Evolutionary conservation across 2,797 vertebrate species (phyloP).

Genomic region (Chaenodraco wilsoni): DNA sequence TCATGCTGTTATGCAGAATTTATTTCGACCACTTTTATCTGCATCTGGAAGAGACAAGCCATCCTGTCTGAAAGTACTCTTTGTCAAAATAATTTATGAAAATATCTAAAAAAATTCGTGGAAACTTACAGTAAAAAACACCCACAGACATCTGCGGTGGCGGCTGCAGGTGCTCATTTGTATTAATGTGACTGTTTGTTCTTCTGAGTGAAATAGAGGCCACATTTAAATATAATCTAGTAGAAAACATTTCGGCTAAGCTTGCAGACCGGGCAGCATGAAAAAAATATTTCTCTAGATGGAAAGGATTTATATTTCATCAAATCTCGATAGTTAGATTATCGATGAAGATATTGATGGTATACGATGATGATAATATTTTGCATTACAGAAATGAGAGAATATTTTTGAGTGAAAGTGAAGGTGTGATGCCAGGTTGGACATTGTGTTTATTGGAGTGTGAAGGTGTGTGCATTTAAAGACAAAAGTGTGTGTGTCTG

Average conservation of each 20-base stretch:
- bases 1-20: slow-evolving; percentile 20
- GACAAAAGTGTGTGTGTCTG: slow-evolving; percentile 45
- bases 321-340: background rate
- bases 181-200: slow-evolving; percentile 72
- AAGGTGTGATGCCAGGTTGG: slow-evolving; percentile 51
- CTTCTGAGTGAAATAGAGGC: slow-evolving; percentile 41
- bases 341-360: background rate
- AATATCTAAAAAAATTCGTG: slow-evolving; percentile 70
- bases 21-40: slow-evolving; percentile 53
- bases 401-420: slow-evolving; percentile 59
- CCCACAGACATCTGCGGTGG: slow-evolving; percentile 79
- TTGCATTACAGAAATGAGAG: slow-evolving; percentile 30
- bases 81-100: slow-evolving; percentile 79
- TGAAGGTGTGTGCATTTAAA: slow-evolving; percentile 68
- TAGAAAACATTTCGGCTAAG: slow-evolving; percentile 43
- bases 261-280: background rate
- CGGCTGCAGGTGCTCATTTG: slow-evolving; percentile 86
- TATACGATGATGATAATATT: background rate
- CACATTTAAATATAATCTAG: slow-evolving; percentile 71
- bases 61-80: slow-evolving; percentile 74
- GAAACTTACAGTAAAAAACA: slow-evolving; percentile 76
- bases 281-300: slow-evolving; percentile 5
- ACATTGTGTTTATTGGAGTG: slow-evolving; percentile 64
- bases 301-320: background rate
- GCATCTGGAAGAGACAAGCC: slow-evolving; percentile 58